Conservation (phyloP, 2,113 vertebrate genomes). For the Eclectus roratus region DNA sequence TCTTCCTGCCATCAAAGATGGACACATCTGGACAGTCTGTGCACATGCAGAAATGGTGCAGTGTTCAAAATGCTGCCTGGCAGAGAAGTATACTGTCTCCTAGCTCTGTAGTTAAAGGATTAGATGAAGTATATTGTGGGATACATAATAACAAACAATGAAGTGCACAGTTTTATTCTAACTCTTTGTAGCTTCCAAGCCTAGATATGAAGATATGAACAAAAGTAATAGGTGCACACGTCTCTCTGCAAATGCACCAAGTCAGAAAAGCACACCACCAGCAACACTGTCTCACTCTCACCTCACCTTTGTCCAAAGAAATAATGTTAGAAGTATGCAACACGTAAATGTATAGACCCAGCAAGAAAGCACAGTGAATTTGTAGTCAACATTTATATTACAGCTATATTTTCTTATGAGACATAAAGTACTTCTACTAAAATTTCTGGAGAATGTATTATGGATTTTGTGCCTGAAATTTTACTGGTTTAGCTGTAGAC, state of each 20-base stretch:
- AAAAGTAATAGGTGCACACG: neutral
- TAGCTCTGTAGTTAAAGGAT: neutral
- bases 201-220: rapidly evolving
- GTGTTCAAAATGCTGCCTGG: neutral
- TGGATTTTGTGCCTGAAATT: neutral
- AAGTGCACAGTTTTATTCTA: neutral
- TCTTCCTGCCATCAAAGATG: too few relatives aligned
- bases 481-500: neutral
- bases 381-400: neutral
- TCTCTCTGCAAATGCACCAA: neutral
- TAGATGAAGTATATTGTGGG: neutral
- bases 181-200: neutral
- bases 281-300: neutral
- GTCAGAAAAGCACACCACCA: neutral
- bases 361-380: neutral
- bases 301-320: neutral
- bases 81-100: neutral
- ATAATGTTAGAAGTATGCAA: neutral
- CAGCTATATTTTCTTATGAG: neutral
- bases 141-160: neutral
- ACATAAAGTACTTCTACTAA: neutral
- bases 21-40: rapidly evolving
- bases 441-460: neutral
- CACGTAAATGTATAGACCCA: neutral
- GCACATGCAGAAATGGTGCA: neutral